Evolutionary conservation across 2,113 vertebrate genomes (phyloP), one percentile per base, ranked within the genome.

Genomic region (Lophius piscatorius): DNA sequence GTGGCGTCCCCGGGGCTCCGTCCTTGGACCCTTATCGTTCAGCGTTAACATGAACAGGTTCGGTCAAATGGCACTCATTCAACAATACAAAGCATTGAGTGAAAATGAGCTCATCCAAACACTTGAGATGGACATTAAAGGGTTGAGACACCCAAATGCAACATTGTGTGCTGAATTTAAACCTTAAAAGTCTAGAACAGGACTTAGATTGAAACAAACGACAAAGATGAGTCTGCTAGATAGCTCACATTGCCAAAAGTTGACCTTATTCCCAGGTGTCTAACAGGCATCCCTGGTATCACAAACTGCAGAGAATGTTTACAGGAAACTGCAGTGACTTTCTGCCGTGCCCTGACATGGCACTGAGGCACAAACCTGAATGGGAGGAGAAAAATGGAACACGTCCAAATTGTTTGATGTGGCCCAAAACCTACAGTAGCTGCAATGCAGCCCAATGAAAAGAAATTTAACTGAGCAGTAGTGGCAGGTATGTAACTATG

Each of bases 311-410:
- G 76, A 69, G 63, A 55, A 76, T 57, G 63, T 68, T 74, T 72
- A 50, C 40, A 65, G 58, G 54, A 51, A 71, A 28, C 84, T 81
- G 88, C 86, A 83, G 66, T 72, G 84, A 68, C 67, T 82, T 78
- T 85, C 74, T 83, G 87, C 88, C 89, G 86, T 73, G 74, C 80
- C 55, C 70, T 22, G 49, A 75, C 70, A 75, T 58, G 34, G 81
- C 58, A 31, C 67, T 28, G 61, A 74, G 65, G 71, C 54, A 24
- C 7, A n/a, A 17, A 64, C 26, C 38, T 33, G 62, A 39, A 59
- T 40, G 71, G 39, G 48, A 39, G 54, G 55, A 70, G 41, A 60
- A n/a, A 63, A 58, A 42, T 47, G 50, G 59, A 65, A 59, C 48
- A 55, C 28, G 40, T 52, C 40, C 52, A 72, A 66, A 65, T 38